Evolutionary conservation across 2,888 invertebrate species (phyloP), one percentile per base, ranked within the genome.

Genomic region (Drosophila prolongata): DNA sequence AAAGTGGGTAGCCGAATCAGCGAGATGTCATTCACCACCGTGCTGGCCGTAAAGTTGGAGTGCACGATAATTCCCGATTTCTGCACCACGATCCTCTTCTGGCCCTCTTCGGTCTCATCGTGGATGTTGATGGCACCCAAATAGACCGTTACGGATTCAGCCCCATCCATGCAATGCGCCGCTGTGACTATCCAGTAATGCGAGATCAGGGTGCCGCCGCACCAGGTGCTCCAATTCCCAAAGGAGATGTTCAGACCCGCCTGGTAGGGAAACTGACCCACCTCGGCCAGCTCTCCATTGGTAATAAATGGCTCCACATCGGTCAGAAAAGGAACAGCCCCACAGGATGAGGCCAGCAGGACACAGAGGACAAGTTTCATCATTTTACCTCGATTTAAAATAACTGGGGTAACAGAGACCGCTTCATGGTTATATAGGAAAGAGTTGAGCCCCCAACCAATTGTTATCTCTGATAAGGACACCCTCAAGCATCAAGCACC

Each of bases 141-240:
- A 14, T 65, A 80, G 2, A 80, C 86, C 1, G 70, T 82, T 3
- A 69, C 80, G 0, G 74, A 53, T 2, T 53, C 11, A 0, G 75
- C 70, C 6, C 65, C 70, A n/a, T 80, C 75, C 35, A 75, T 64
- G 56, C 90, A 90, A 49, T 90, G 90, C 6, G 90, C 90, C 16
- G 90, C 89, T 2, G 90, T 90, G 37, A 90, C 34, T 8, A 90
- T 78, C 86, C 88, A 90, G 19, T 74, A 57, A 1, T 64, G 50
- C 0, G 80, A 76, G 53, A 90, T 86, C 64, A 90, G 66, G 35
- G 87, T 87, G 27, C 88, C 90, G 43, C 89, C 89, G 27, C 90
- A 90, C 81, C 81, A 89, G 10, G 75, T 35, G 13, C 57, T 68
- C 0, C 73, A 60, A 0, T 14, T 9, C 0, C 75, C 73, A 10